Evolutionary conservation across 2,113 vertebrate species (phyloP), one percentile per base, ranked within the genome.

Genomic region (Stegostoma tigrinum): DNA sequence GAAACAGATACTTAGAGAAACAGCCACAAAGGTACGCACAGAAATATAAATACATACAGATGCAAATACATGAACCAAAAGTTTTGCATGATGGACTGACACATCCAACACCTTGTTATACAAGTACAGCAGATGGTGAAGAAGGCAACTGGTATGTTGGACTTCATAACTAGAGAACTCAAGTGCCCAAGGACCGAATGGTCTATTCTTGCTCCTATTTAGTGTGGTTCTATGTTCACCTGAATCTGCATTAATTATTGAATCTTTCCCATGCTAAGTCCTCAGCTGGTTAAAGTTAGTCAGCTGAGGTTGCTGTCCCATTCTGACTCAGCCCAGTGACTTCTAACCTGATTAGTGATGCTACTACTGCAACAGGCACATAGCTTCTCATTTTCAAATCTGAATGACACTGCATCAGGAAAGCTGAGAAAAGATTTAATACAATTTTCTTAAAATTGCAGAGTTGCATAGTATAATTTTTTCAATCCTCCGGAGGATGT

Each of bases 381-480:
- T 48, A 42, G 55, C 55, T 61, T 34, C 61, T 93, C 89, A 93
- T 93, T 93, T 93, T 66, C 89, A 93, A 19, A 38, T 61, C 42
- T 34, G 61, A 93, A 93, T 93, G 67, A 67, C 61, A 93, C 66
- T 93, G 55, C 64, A 93, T 64, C 89, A 23, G 89, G 23, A 48
- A 66, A 93, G 66, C 17, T 66, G 89, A n/a, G 89, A 91, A 91
- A 66, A 91, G 89, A 91, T 91, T 91, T 93, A 93, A 93, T 66
- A 38, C 89, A 93, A 66, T 93, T 93, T 93, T 93, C 64, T 93
- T 93, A 93, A 66, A 64, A 93, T 93, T 93, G n/a, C 89, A 38
- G 61, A 93, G 61, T 66, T 93, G 89, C 23, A 34, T 66, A 67
- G 34, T 66, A 93, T 2, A 5, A 93, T 66, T 23, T 61, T 38